A percentile compares a stretch with the other conserved stretches of the same genome.
Conservation (phyloP, 2,888 invertebrate species). For the Ochlodes sylvanus region DNA sequence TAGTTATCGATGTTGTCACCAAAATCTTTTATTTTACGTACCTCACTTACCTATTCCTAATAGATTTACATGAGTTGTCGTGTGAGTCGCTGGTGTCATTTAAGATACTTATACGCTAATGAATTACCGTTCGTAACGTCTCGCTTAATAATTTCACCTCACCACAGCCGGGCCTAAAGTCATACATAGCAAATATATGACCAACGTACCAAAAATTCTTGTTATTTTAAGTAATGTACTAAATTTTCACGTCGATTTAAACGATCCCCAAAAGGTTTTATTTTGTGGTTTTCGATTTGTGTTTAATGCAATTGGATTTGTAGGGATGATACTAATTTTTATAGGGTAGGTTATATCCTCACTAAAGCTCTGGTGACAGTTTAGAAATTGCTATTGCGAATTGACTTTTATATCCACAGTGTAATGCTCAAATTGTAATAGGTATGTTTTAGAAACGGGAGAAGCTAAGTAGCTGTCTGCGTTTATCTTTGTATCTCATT, state of each 20-base stretch:
- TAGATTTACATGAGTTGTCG: constrained; percentile 59
- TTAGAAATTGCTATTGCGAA: too few species aligned
- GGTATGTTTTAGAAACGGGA: too few species aligned
- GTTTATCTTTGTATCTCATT: too few species aligned
- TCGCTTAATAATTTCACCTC: constrained; percentile 48
- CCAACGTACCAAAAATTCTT: constrained; percentile 71
- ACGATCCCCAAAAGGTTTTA: constrained; percentile 46
- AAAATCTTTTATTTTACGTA: constrained; percentile 59
- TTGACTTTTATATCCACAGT: too few species aligned
- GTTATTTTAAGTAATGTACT: constrained; percentile 61
- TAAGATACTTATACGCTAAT: constrained; percentile 54
- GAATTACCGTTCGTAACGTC: constrained; percentile 49
- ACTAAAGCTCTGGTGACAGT: too few species aligned
- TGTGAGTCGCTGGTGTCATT: constrained; percentile 66
- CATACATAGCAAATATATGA: constrained; percentile 62
- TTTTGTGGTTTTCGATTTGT: constrained; percentile 48
- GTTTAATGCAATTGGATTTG: background rate
- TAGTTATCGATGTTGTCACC: constrained; percentile 18
- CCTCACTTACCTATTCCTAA: constrained; percentile 75
- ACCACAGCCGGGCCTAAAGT: constrained; percentile 67
- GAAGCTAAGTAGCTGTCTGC: too few species aligned
- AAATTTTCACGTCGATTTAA: constrained; percentile 52
- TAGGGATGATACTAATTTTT: background rate
- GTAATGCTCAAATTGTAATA: too few species aligned
- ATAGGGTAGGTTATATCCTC: too few species aligned